Percentiles rank a stretch among this genome's conserved stretches.
These are phyloP conservation scores for Huso huso DNA, from an alignment of 2,797 vertebrate species.

Conservation along the genomic window DNA sequence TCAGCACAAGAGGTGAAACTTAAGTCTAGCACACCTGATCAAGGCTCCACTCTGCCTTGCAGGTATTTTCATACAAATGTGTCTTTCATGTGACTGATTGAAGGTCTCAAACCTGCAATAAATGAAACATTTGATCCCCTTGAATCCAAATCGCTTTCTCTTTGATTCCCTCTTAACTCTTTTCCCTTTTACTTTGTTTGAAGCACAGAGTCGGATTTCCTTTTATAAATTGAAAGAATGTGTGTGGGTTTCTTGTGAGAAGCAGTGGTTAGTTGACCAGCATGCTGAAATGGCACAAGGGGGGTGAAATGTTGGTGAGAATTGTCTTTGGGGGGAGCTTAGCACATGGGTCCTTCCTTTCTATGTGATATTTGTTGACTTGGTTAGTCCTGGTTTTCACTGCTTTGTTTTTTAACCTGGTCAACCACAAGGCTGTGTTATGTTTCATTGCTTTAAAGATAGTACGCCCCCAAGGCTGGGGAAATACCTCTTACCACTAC, in stretches of 20 bases:
- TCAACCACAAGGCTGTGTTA: too few species aligned
- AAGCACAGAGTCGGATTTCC: slow-evolving; percentile 72
- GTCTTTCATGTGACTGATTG: slow-evolving; percentile 84
- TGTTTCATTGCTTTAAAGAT: too few species aligned
- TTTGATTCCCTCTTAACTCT: slow-evolving; percentile 82
- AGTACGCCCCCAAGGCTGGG: too few species aligned
- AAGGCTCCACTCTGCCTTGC: slow-evolving; percentile 56
- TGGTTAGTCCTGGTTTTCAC: too few species aligned
- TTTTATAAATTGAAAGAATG: slow-evolving; percentile 71
- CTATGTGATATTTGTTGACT: too few species aligned
- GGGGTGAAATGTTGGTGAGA: too few species aligned
- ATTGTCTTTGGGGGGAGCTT: too few species aligned
- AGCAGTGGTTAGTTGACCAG: slow-evolving; percentile 28
- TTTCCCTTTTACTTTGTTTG: slow-evolving; percentile 78
- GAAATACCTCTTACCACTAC: too few species aligned
- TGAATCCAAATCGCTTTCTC: slow-evolving; percentile 78
- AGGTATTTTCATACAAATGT: slow-evolving; percentile 76
- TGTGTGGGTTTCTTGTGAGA: slow-evolving; percentile 46
- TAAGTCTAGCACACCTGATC: slow-evolving; percentile 54
- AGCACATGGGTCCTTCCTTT: too few species aligned
- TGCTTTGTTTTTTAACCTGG: too few species aligned
- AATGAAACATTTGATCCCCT: slow-evolving; percentile 94
- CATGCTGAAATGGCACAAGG: slow-evolving; percentile 38
- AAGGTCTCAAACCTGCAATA: slow-evolving; percentile 82
- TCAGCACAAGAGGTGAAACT: slow-evolving; percentile 49